Percentiles rank a stretch among this genome's conserved stretches.
Evolutionary conservation across 2,113 vertebrate genomes (phyloP).

Genomic region (Lonchura striata): DNA sequence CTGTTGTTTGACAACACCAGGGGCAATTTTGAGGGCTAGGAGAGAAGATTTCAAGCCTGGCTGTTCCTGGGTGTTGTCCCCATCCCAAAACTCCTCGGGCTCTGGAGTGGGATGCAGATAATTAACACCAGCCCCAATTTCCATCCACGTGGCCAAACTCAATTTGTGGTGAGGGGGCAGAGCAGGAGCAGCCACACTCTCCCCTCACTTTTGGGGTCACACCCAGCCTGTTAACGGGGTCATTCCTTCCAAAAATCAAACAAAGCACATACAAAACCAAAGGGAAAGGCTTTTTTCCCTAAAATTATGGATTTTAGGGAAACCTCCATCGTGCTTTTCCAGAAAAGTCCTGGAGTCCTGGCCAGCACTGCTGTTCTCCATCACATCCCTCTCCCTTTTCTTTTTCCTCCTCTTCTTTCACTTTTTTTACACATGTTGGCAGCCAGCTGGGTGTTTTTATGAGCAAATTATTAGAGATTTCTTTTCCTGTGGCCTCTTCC

Average conservation of each 20-base stretch:
- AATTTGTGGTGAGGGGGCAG: background rate
- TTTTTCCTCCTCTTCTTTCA: background rate
- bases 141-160: background rate
- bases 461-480: background rate
- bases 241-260: background rate
- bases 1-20: background rate
- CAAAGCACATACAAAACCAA: background rate
- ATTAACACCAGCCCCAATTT: background rate
- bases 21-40: background rate
- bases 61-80: background rate
- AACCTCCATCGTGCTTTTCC: background rate
- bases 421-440: background rate
- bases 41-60: background rate
- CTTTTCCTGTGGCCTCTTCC: background rate
- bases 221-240: rapidly evolving
- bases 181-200: background rate
- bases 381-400: background rate
- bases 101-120: background rate
- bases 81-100: background rate
- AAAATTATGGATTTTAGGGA: background rate
- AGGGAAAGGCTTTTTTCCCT: background rate
- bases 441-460: background rate
- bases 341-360: background rate
- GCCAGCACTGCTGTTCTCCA: background rate
- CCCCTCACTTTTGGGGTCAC: background rate